Conservation (phyloP, 2,888 invertebrate species). For the Saturnia japonica region DNA sequence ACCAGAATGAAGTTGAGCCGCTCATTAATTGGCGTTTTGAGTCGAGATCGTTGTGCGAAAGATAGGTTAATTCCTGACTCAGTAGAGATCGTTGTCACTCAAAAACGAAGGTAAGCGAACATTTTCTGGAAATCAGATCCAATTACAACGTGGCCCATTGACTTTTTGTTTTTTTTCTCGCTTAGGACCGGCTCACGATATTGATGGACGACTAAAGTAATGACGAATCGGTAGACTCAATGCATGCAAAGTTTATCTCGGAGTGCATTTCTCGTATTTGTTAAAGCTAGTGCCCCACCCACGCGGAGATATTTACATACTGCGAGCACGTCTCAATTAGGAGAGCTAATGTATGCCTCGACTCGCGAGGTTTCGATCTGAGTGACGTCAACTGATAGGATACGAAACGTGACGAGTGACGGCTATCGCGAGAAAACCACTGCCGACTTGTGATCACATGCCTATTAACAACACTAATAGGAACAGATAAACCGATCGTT, state of each 20-base stretch:
- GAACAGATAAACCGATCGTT: conserved; percentile 55
- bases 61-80: conserved; percentile 82
- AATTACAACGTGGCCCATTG: conserved; percentile 79
- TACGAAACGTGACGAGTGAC: conserved; percentile 79
- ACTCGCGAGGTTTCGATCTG: conserved; percentile 71
- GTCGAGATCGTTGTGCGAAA: conserved; percentile 79
- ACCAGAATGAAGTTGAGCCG: conserved; percentile 82
- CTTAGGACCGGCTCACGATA: conserved; percentile 67
- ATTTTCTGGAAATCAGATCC: conserved; percentile 82
- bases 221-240: conserved; percentile 49
- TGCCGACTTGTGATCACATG: conserved; percentile 64
- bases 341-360: conserved; percentile 82
- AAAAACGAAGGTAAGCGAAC: conserved; percentile 78
- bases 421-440: conserved; percentile 67
- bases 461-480: conserved; percentile 77
- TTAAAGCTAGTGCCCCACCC: conserved; percentile 71
- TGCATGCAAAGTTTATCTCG: conserved; percentile 49
- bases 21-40: conserved; percentile 83
- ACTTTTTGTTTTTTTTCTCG: conserved; percentile 80
- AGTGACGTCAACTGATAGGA: conserved; percentile 76
- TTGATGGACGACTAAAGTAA: conserved; percentile 68
- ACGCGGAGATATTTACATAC: conserved; percentile 80
- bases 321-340: conserved; percentile 81
- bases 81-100: conserved; percentile 79
- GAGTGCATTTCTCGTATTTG: conserved; percentile 63